Conservation (phyloP, 2,888 invertebrate species). For the Diarsia rubi region DNA sequence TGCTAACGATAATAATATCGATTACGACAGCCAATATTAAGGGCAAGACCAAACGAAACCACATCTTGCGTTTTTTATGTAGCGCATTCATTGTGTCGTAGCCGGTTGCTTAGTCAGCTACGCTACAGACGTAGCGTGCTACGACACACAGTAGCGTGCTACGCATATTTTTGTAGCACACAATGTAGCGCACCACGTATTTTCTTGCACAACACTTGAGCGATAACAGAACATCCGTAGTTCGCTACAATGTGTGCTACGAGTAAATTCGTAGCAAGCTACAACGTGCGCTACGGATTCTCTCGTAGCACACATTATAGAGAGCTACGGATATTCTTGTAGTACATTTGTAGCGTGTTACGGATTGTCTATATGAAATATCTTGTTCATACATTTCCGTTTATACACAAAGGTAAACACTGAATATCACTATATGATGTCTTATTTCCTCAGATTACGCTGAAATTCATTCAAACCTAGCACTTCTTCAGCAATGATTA, state of each 20-base stretch:
- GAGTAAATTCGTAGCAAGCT: no score
- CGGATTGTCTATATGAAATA: not conserved
- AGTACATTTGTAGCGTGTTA: not conserved
- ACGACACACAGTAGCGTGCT: not conserved
- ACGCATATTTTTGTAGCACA: not conserved
- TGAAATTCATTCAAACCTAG: not conserved
- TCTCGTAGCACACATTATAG: no score
- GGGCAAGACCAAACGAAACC: no score
- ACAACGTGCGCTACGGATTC: no score
- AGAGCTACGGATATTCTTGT: no score
- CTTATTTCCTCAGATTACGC: not conserved
- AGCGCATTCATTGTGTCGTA: not conserved
- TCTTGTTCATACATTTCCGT: not conserved
- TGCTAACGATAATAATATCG: no score
- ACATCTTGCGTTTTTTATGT: not conserved
- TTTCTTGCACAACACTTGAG: no score
- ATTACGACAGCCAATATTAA: no score
- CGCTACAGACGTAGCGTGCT: not conserved
- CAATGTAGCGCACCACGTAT: not conserved
- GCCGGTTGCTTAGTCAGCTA: not conserved
- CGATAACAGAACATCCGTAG: no score
- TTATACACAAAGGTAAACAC: not conserved
- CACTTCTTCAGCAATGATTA: not conserved
- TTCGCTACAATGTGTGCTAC: no score
- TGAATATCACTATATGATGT: not conserved